phyloP scores from a whole-genome alignment of 1,140 invertebrate species.

The Magallana angulata region DNA sequence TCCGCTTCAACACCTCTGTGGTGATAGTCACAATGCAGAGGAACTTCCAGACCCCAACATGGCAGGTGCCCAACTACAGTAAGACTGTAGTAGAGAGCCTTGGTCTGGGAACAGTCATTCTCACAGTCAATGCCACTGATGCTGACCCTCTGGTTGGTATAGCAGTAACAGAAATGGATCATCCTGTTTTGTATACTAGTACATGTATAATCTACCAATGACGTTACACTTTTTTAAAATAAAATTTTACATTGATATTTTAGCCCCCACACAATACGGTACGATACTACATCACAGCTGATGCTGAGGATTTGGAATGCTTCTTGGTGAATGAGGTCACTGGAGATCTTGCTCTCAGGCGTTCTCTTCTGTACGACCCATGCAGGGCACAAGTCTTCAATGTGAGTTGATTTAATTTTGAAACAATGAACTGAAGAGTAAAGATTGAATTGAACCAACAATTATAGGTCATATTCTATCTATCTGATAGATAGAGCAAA shows the following conservation, averaged over 20 bases:
- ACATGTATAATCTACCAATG: too few relatives aligned
- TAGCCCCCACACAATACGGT: constrained; percentile 62
- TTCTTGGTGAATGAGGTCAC: constrained; percentile 60
- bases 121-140: constrained; percentile 83
- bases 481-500: too few relatives aligned
- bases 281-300: constrained; percentile 46
- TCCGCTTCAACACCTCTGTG: constrained; percentile 89
- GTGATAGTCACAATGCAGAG: constrained; percentile 89
- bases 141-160: constrained; percentile 56
- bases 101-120: constrained; percentile 78
- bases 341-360: constrained; percentile 52
- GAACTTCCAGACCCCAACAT: constrained; percentile 61
- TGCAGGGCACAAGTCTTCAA: constrained; percentile 37
- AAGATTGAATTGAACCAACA: too few relatives aligned
- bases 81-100: constrained; percentile 81
- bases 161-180: not conserved
- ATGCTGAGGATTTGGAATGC: constrained; percentile 49
- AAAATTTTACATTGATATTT: constrained; percentile 28
- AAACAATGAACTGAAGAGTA: not conserved
- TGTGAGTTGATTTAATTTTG: not conserved
- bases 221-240: too few relatives aligned
- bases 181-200: too few relatives aligned
- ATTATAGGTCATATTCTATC: too few relatives aligned
- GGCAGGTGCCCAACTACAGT: constrained; percentile 45
- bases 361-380: constrained; percentile 56